These are phyloP conservation scores for Drosophila limbata DNA, from an alignment of 2,888 invertebrate species.

Conservation along the genomic window DNA sequence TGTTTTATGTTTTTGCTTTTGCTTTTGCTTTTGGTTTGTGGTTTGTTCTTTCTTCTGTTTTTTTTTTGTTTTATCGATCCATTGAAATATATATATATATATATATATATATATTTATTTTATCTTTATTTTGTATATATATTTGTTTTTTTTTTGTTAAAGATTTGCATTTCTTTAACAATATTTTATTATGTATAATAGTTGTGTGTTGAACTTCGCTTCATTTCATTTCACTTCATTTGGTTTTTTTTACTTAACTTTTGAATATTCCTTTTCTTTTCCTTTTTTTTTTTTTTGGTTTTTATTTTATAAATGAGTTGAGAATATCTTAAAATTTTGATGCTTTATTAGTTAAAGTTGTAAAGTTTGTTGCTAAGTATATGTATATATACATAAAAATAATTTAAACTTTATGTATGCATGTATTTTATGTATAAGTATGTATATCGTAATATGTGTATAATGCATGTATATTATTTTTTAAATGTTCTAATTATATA, in stretches of 20 bases:
- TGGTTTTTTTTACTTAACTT: slow-evolving; percentile 14
- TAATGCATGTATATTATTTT: slow-evolving; percentile 29
- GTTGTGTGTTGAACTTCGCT: slow-evolving; percentile 42
- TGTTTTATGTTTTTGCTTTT: slow-evolving; percentile 37
- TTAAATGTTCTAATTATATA: slow-evolving; percentile 36
- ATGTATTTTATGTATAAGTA: slow-evolving; percentile 19
- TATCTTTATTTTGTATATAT: slow-evolving; percentile 38
- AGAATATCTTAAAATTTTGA: slow-evolving; percentile 79
- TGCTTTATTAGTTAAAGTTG: slow-evolving; percentile 76
- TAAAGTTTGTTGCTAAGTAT: slow-evolving; percentile 65
- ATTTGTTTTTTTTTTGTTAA: slow-evolving; percentile 20
- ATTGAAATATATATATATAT: slow-evolving; percentile 73
- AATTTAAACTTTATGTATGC: slow-evolving; percentile 52
- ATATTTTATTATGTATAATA: slow-evolving; percentile 50
- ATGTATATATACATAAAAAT: slow-evolving; percentile 63
- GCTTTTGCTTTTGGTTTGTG: slow-evolving; percentile 40
- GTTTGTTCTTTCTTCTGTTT: slow-evolving; percentile 33
- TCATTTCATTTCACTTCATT: slow-evolving; percentile 24
- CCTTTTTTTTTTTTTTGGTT: slow-evolving; percentile 15
- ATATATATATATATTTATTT: slow-evolving; percentile 26
- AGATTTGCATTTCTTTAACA: slow-evolving; percentile 34
- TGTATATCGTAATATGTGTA: slow-evolving; percentile 34
- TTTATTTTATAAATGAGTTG: slow-evolving; percentile 64
- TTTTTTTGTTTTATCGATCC: slow-evolving; percentile 66
- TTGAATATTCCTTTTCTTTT: slow-evolving; percentile 23